Evolutionary conservation across 2,888 invertebrate species (phyloP).

Genomic region (Rhingia campestris): DNA sequence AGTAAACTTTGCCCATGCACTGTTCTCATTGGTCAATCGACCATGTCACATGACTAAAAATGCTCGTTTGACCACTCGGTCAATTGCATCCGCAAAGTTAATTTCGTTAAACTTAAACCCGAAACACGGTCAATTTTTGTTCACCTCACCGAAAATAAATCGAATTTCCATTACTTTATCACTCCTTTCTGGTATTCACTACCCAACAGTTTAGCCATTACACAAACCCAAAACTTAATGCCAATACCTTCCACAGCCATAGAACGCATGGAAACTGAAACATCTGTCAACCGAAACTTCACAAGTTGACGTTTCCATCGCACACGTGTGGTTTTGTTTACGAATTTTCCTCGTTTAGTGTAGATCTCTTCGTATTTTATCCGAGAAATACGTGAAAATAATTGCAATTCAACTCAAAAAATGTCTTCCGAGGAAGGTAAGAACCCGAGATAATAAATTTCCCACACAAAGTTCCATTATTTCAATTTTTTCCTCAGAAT

Average conservation of each 20-base stretch:
- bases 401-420: background rate
- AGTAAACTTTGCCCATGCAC: too few species aligned
- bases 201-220: background rate
- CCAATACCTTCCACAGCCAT: constrained; percentile 13
- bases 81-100: too few species aligned
- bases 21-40: too few species aligned
- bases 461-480: background rate
- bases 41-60: too few species aligned
- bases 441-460: background rate
- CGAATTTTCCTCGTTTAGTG: background rate
- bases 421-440: constrained; percentile 68
- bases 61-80: too few species aligned
- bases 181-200: background rate
- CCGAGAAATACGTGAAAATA: constrained; percentile 17
- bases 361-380: background rate
- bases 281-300: constrained; percentile 13
- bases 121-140: too few species aligned
- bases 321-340: constrained; percentile 68
- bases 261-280: constrained; percentile 39
- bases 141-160: too few species aligned
- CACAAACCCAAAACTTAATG: constrained; percentile 2
- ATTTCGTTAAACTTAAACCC: too few species aligned
- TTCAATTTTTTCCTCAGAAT: constrained; percentile 76
- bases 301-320: constrained; percentile 32
- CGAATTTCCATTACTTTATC: too few species aligned